Evolutionary conservation across 1,140 invertebrate species (phyloP), one percentile per base, ranked within the genome.

Genomic region (Gerris buenoi): DNA sequence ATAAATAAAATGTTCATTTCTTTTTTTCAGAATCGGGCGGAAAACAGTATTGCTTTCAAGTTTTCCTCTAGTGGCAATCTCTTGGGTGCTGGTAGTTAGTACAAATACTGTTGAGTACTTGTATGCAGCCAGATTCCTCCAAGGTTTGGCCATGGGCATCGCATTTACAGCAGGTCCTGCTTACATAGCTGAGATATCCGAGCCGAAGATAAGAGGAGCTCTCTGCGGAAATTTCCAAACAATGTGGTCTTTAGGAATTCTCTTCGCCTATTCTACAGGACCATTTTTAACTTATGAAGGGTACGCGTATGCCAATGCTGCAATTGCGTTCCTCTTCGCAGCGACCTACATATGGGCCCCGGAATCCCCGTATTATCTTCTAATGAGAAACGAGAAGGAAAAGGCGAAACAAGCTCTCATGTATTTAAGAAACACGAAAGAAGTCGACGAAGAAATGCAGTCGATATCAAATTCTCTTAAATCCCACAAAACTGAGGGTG

Each of bases 171-270:
- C 86, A 15, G 81, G 86, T 1, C 90, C 90, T 0, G 88, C 93
- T 81, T 95, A 94, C 76, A 83, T 90, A 67, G 90, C 89, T 25
- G 91, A 94, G 79, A 91, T 93, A 58, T 85, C 72, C 1, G 68
- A 69, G 2, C 65, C 70, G 5, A 66, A 68, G 26, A 77, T 73
- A 14, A 65, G 73, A 1, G 73, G 73, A 1, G 67, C 70, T 1
- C 28, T 74, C 0, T 90, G 90, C 5, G 89, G 91, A 0, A 85
- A 91, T 64, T 84, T 93, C 69, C 90, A 94, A 74, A 76, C 91
- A 13, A 89, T 89, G 73, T 84, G 88, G 59, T 83, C 83, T 10
- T 68, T 88, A n/a, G 93, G 93, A 3, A 85, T 93, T 68, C 75
- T 94, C 0, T 82, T 86, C 28, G 81, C 87, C 0, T 95, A 93